These are phyloP conservation scores for Dendroctonus valens DNA, from an alignment of 1,140 invertebrate genomes.

Conservation along the genomic window DNA sequence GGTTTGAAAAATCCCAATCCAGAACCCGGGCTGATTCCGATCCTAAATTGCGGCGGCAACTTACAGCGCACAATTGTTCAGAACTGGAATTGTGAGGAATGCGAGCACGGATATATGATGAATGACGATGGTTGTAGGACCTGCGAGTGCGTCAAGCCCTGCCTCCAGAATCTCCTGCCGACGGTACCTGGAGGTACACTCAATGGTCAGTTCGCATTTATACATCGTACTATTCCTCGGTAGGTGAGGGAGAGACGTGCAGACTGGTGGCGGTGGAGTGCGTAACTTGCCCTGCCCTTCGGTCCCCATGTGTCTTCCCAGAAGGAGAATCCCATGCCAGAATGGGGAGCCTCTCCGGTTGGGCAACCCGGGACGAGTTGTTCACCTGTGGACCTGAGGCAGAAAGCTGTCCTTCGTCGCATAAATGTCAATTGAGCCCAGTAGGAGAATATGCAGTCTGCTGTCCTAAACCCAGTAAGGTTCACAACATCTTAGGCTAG, in stretches of 20 bases:
- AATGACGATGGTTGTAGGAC: conserved; percentile 70
- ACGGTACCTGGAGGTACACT: conserved; percentile 37
- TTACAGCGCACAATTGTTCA: conserved; percentile 57
- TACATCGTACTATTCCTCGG: background rate
- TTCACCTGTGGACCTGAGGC: conserved; percentile 72
- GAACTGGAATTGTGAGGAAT: conserved; percentile 63
- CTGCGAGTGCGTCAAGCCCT: conserved; percentile 77
- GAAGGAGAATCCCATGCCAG: conserved; percentile 72
- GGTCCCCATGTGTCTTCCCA: conserved; percentile 74
- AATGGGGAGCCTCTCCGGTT: conserved; percentile 62
- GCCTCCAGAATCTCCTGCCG: conserved; percentile 70
- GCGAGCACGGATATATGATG: conserved; percentile 67
- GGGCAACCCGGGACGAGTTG: conserved; percentile 56
- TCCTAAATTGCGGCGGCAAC: conserved; percentile 47
- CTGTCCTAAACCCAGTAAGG: conserved; percentile 76
- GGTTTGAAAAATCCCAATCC: conserved; percentile 72
- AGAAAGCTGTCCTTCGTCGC: conserved; percentile 74
- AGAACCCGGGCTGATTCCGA: conserved; percentile 48
- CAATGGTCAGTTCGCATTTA: background rate
- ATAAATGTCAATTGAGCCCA: conserved; percentile 79
- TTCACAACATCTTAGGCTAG: background rate
- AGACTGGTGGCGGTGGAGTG: conserved; percentile 56
- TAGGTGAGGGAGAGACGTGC: conserved; percentile 66
- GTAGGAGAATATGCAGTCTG: conserved; percentile 77
- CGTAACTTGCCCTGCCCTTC: conserved; percentile 65